Percentiles rank a stretch among this genome's conserved stretches.
phyloP scores from a whole-genome alignment of 2,113 vertebrate genomes.

The Cyprinodon variegatus region DNA sequence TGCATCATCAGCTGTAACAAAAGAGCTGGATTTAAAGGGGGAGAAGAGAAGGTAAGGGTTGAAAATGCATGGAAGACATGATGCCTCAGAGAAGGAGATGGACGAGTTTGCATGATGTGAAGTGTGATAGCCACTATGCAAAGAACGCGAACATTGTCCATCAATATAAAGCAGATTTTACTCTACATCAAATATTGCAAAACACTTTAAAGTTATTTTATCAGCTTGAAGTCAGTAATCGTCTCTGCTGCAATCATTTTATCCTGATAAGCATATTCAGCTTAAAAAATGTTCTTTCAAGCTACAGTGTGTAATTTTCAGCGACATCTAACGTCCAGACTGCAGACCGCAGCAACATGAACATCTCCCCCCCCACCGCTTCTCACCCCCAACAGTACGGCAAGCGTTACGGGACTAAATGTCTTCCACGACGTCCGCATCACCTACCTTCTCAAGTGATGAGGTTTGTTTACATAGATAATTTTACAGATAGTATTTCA shows the following conservation, averaged over 20 bases:
- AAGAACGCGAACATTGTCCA: not conserved
- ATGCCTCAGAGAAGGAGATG: not conserved
- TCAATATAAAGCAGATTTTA: not conserved
- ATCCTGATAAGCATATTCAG: not conserved
- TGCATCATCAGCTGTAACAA: conserved; percentile 11
- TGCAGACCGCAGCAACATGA: no score
- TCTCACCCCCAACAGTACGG: no score
- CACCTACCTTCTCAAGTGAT: no score
- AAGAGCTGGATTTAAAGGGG: conserved; percentile 20
- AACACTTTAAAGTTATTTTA: not conserved
- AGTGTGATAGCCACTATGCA: not conserved
- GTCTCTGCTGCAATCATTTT: not conserved
- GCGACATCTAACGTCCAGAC: no score
- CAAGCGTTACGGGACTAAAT: no score
- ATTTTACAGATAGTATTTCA: no score
- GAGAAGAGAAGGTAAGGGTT: not conserved
- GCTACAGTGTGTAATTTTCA: no score
- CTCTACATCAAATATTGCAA: not conserved
- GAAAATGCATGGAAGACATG: not conserved
- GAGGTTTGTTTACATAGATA: no score
- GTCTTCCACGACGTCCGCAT: no score
- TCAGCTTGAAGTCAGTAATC: not conserved
- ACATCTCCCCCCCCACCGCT: no score
- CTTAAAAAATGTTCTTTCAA: no score
- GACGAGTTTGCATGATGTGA: not conserved